Evolutionary conservation across 2,113 vertebrate genomes (phyloP), one percentile per base, ranked within the genome.

Genomic region (Thryonomys swinderianus): DNA sequence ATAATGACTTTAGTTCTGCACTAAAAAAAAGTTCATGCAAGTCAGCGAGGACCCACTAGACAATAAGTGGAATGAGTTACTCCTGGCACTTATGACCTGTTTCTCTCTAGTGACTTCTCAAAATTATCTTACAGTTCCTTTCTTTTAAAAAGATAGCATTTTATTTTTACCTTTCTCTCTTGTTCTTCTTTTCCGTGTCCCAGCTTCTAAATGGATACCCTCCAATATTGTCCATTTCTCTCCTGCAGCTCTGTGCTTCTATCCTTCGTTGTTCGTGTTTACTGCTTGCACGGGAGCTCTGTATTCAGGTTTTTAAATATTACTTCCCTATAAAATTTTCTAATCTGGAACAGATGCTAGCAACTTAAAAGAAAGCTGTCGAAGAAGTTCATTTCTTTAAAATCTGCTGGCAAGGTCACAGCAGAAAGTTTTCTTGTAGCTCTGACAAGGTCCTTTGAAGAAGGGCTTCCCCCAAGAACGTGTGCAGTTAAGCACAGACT

Each of bases 61-160:
- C 23, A 23, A 16, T 10, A 3, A 27, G 17, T 5, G 5, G 5
- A 17, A 30, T 0, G 34, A 10, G 5, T 34, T 5, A 21, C 4
- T 21, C 1, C 30, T 0, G 5, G 13, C 3, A n/a, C 25, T 40
- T 66, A 25, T 30, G 5, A 8, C n/a, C 9, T n/a, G 11, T 25
- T 7, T 76, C 10, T 45, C 30, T 86, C n/a, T 25, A 3, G 18
- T 53, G 27, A 21, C 25, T 25, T 85, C 17, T 6, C n/a, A 18
- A 73, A 21, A 34, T 37, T 21, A 17, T 27, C 21, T 14, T n/a
- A 40, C 3, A 23, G 25, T 5, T 20, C 12, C 12, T 83, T 76
- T 17, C 23, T 67, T 45, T 57, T 34, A 18, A 34, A 18, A n/a
- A n/a, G n/a, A 37, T 14, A 30, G 8, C 4, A 17, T 4, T 10